A percentile compares a stretch with the other conserved stretches of the same genome.
Conservation (phyloP, 1,140 invertebrate genomes). For the Acromyrmex heyeri region DNA sequence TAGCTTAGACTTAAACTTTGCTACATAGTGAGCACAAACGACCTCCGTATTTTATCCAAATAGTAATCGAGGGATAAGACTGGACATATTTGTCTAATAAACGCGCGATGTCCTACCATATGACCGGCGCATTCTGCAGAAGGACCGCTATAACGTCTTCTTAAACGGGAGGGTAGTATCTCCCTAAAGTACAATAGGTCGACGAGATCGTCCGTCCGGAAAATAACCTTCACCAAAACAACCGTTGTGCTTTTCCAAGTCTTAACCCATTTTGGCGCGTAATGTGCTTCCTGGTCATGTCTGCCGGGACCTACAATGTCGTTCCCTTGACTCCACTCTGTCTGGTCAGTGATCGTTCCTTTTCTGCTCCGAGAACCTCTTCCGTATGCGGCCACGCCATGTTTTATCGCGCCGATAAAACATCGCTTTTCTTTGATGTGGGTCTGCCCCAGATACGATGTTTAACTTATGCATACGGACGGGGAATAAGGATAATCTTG, state of each 20-base stretch:
- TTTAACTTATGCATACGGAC: slow-evolving; percentile 34
- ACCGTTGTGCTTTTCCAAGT: slow-evolving; percentile 63
- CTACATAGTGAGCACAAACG: not conserved
- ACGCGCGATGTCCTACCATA: slow-evolving; percentile 20
- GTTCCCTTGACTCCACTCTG: slow-evolving; percentile 38
- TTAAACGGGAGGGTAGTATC: slow-evolving; percentile 61
- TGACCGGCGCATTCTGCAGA: not conserved
- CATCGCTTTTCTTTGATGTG: not conserved
- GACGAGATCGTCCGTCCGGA: slow-evolving; percentile 81
- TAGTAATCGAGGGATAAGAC: slow-evolving; percentile 41
- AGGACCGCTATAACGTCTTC: slow-evolving; percentile 47
- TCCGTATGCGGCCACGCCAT: slow-evolving; percentile 30
- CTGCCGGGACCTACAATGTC: slow-evolving; percentile 26
- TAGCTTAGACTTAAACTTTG: slow-evolving; percentile 15
- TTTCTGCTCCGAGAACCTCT: slow-evolving; percentile 34
- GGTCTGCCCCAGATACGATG: slow-evolving; percentile 30
- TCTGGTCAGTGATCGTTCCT: slow-evolving; percentile 64
- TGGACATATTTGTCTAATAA: slow-evolving; percentile 56
- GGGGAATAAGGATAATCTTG: not conserved
- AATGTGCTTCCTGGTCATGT: slow-evolving; percentile 52
- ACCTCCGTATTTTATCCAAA: slow-evolving; percentile 35
- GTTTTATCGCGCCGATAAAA: slow-evolving; percentile 64
- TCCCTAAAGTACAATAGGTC: slow-evolving; percentile 73
- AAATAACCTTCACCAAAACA: slow-evolving; percentile 85
- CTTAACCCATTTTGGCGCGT: slow-evolving; percentile 69